phyloP scores from a whole-genome alignment of 2,797 vertebrate genomes.

The Bufotes viridis region DNA sequence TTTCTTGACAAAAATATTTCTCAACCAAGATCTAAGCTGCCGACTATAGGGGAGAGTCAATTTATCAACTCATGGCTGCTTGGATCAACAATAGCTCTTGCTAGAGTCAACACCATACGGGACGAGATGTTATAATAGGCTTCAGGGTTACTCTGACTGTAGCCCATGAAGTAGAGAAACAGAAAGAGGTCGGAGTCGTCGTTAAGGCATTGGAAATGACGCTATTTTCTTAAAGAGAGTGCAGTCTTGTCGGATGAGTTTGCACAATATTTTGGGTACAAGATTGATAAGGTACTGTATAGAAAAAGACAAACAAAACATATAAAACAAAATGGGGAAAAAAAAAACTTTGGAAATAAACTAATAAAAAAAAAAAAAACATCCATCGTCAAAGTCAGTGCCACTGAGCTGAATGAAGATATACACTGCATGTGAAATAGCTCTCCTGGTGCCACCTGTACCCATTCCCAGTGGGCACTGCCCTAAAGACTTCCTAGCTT shows the following conservation, averaged over 20 bases:
- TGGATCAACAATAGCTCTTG: slow-evolving; percentile 23
- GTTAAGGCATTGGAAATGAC: not conserved
- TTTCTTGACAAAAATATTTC: slow-evolving; percentile 30
- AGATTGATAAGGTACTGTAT: not conserved
- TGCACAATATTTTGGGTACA: not conserved
- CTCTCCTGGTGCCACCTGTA: no score
- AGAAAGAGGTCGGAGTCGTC: not conserved
- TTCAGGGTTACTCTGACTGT: slow-evolving; percentile 1
- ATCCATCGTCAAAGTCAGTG: no score
- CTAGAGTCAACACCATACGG: slow-evolving; percentile 12
- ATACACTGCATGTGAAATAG: no score
- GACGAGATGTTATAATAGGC: slow-evolving; percentile 13
- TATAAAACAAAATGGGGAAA: no score
- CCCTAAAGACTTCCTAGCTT: no score
- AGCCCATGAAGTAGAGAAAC: not conserved
- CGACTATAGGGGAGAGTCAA: slow-evolving; percentile 21
- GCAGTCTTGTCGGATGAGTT: not conserved
- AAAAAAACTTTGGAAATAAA: no score
- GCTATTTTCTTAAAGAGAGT: not conserved
- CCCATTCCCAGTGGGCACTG: no score
- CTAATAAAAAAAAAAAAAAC: no score
- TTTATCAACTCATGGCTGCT: slow-evolving; percentile 38
- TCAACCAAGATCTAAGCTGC: slow-evolving; percentile 37
- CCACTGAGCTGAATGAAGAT: no score
- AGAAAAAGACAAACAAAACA: not conserved